Evolutionary conservation across 2,888 invertebrate genomes (phyloP).

Genomic region (Pasiphila rectangulata): DNA sequence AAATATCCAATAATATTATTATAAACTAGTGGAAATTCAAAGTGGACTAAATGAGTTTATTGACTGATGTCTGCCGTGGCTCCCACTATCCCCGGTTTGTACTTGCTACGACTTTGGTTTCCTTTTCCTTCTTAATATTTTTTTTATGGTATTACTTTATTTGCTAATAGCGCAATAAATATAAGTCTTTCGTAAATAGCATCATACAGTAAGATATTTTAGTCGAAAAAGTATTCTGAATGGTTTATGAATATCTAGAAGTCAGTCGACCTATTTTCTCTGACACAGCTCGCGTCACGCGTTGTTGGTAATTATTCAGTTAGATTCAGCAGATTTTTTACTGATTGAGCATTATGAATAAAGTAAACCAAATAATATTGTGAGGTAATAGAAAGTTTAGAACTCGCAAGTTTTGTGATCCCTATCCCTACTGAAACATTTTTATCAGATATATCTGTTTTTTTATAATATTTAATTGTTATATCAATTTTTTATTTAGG

Average conservation of each 20-base stretch:
- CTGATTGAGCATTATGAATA: conserved; percentile 21
- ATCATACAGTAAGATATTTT: too few relatives aligned
- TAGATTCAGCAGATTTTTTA: conserved; percentile 33
- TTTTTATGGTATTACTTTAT: too few relatives aligned
- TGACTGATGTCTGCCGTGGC: conserved; percentile 81
- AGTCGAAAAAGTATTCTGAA: neutral
- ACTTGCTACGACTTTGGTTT: conserved; percentile 22
- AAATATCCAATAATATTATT: conserved; percentile 32
- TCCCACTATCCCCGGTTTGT: conserved; percentile 79
- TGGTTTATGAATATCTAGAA: conserved; percentile 14
- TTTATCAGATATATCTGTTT: too few relatives aligned
- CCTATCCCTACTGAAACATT: too few relatives aligned
- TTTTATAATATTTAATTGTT: too few relatives aligned
- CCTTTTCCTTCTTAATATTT: too few relatives aligned
- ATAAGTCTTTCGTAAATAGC: too few relatives aligned
- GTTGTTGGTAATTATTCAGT: conserved; percentile 51
- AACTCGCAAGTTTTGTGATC: too few relatives aligned
- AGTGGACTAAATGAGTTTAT: conserved; percentile 75
- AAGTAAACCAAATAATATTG: conserved; percentile 1
- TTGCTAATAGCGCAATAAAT: too few relatives aligned
- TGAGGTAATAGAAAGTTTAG: too few relatives aligned
- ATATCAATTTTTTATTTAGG: too few relatives aligned
- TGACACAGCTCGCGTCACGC: conserved; percentile 76
- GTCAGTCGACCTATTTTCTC: conserved; percentile 67
- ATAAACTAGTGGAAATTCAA: conserved; percentile 55